These are phyloP conservation scores for Heliconius sara DNA, from an alignment of 2,888 invertebrate genomes.

Conservation along the genomic window DNA sequence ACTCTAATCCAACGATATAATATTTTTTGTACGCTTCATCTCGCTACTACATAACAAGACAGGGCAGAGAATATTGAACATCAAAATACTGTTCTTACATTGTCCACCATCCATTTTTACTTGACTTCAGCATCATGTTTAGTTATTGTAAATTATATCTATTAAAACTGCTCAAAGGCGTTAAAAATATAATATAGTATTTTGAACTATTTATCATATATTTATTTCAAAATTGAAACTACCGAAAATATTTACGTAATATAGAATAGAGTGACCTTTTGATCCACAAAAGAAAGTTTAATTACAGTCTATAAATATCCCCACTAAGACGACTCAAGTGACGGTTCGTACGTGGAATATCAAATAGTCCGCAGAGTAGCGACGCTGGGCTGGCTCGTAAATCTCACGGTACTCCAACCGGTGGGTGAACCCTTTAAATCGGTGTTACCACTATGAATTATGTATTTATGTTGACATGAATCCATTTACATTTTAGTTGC, in stretches of 20 bases:
- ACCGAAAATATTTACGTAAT: neutral
- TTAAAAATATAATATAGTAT: no score
- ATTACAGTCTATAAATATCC: conserved; percentile 12
- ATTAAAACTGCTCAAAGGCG: no score
- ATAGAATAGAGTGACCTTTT: neutral
- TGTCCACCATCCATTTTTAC: no score
- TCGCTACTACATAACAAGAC: no score
- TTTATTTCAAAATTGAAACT: neutral
- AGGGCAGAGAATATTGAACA: no score
- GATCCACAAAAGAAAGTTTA: neutral
- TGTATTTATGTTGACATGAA: conserved; percentile 23
- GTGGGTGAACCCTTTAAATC: conserved; percentile 25
- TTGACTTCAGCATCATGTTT: no score
- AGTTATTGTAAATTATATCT: no score
- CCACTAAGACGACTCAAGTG: conserved; percentile 15
- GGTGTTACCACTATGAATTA: conserved; percentile 25
- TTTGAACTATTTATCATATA: no score
- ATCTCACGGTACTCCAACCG: conserved; percentile 2
- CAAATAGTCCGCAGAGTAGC: conserved; percentile 4
- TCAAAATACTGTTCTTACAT: no score
- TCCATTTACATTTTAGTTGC: conserved; percentile 13
- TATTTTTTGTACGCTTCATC: no score
- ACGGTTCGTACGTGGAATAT: conserved; percentile 18
- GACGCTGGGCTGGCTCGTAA: conserved; percentile 16
- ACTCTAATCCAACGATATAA: no score